Evolutionary conservation across 2,888 invertebrate species (phyloP).

Genomic region (Myopa testacea): DNA sequence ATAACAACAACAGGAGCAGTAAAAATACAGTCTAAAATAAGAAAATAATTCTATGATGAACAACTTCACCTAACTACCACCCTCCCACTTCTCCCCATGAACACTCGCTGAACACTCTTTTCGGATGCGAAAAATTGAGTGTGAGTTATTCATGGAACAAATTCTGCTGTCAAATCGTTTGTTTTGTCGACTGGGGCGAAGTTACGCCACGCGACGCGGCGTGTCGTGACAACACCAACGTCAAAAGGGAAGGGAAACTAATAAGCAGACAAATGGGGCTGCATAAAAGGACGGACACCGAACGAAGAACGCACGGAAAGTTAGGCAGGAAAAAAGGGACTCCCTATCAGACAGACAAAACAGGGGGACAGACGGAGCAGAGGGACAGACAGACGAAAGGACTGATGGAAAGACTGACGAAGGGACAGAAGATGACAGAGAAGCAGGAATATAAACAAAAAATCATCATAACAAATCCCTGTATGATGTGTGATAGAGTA

Average conservation of each 20-base stretch:
- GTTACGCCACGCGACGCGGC: neutral
- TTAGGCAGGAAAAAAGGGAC: neutral
- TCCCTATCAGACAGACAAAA: neutral
- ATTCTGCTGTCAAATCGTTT: constrained; percentile 2
- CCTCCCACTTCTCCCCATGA: no score
- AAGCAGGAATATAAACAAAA: neutral
- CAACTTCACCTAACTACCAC: no score
- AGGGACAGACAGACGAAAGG: no score
- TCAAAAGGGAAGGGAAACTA: neutral
- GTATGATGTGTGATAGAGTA: no score
- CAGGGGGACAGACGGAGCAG: no score
- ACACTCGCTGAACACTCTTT: no score
- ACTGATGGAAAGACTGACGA: neutral
- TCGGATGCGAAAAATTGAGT: no score
- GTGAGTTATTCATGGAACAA: no score
- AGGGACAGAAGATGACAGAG: neutral
- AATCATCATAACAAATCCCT: neutral
- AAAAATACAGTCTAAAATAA: neutral
- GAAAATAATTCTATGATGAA: no score
- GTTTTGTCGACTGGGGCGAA: neutral
- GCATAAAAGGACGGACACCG: neutral
- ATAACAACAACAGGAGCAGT: neutral
- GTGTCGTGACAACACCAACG: neutral
- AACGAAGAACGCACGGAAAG: neutral
- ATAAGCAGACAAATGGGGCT: neutral